These are phyloP conservation scores for Erebia ligea DNA, from an alignment of 2,888 invertebrate species.

Conservation along the genomic window DNA sequence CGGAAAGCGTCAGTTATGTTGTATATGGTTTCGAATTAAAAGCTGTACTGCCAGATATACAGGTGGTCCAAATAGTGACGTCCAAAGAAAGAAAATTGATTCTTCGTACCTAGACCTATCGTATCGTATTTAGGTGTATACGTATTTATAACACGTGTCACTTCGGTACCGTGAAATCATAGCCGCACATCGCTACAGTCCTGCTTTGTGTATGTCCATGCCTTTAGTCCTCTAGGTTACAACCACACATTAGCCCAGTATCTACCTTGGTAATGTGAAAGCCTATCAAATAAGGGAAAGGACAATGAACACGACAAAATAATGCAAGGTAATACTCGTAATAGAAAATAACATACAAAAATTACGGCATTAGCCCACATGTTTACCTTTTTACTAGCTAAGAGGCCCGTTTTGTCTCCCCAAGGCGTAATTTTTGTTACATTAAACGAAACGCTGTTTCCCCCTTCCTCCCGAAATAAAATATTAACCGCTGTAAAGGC, in stretches of 20 bases:
- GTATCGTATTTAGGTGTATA: no score
- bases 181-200: not conserved
- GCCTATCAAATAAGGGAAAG: slow-evolving; percentile 5
- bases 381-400: slow-evolving; percentile 27
- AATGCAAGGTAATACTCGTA: slow-evolving; percentile 10
- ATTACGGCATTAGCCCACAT: not conserved
- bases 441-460: slow-evolving; percentile 34
- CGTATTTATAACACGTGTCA: no score
- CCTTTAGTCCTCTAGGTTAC: not conserved
- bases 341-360: slow-evolving; percentile 12
- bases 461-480: slow-evolving; percentile 36
- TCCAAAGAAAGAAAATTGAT: no score
- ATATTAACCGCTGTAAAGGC: slow-evolving; percentile 35
- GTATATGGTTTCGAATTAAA: not conserved
- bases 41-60: not conserved
- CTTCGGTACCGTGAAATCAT: no score
- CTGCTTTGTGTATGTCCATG: not conserved
- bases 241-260: not conserved
- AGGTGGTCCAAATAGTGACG: no score
- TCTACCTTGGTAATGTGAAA: not conserved
- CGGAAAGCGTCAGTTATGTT: slow-evolving; percentile 1
- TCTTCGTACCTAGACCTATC: no score
- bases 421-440: slow-evolving; percentile 38
- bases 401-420: slow-evolving; percentile 26
- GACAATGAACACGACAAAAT: not conserved